Evolutionary conservation across 2,113 vertebrate genomes (phyloP), one percentile per base, ranked within the genome.

Genomic region (Hydrolagus affinis): DNA sequence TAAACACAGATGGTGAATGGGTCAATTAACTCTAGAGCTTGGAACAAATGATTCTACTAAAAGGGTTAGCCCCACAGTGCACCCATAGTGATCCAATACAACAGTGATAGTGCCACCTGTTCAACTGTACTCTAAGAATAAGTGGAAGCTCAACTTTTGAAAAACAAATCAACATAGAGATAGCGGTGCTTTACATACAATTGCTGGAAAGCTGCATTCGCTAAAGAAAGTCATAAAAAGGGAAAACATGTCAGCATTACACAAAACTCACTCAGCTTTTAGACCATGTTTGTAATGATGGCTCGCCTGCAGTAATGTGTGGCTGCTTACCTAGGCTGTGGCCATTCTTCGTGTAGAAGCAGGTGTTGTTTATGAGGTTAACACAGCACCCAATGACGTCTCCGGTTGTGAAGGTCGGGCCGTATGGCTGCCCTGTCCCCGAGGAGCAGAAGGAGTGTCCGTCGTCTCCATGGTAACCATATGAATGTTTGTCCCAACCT

Each of bases 401-500:
- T 32, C 97, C 97, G 0, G 97, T 99, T 88, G 97, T 99, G 93
- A 99, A 99, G 0, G 97, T 99, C 9, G 97, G 97, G 76, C 97
- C 97, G 0, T 99, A 99, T 1, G 97, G 97, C 87, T 99, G 97
- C 86, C 97, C 97, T 4, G 97, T 98, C 86, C 97, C 97, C 0
- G 97, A 99, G 80, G 97, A 99, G 86, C 97, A 99, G 93, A 99
- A 99, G 89, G 97, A 98, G 93, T 98, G 96, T 86, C 97, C 97
- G 2, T 99, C 97, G 0, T 99, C 97, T 8, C 97, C 97, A 0
- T 99, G 97, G 93, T 99, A 99, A 92, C 97, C 97, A 86, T 99
- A 99, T 0, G 97, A 98, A 91, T 98, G 97, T 86, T 99, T 99
- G 91, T 99, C 97, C 97, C 97, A 99, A 88, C 97, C 97, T 99